phyloP scores from a whole-genome alignment of 2,888 invertebrate species.

The Venustoraphidia nigricollis region DNA sequence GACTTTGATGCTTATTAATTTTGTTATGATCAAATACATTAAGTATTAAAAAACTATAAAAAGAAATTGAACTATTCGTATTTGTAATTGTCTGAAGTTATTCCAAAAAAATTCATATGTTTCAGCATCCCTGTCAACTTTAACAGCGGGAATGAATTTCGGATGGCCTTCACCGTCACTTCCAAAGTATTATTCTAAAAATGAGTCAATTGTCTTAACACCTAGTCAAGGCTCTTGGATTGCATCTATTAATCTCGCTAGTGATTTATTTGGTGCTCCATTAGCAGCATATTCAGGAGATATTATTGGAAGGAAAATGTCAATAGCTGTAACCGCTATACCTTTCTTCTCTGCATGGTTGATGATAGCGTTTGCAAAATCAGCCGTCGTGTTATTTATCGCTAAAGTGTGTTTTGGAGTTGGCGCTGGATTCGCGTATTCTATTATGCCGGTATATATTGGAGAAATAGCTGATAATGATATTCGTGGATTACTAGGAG shows the following conservation, averaged over 20 bases:
- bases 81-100: too few relatives aligned
- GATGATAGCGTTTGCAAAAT: conserved; percentile 35
- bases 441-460: conserved; percentile 37
- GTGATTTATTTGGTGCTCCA: conserved; percentile 44
- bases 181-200: conserved; percentile 28
- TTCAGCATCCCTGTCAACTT: conserved; percentile 20
- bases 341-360: conserved; percentile 44
- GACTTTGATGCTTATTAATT: too few relatives aligned
- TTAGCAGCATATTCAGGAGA: conserved; percentile 46
- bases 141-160: conserved; percentile 22
- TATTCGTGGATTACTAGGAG: conserved; percentile 41
- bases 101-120: background rate
- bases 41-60: too few relatives aligned
- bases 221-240: conserved; percentile 41
- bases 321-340: conserved; percentile 38
- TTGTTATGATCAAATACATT: too few relatives aligned
- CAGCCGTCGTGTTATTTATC: conserved; percentile 34
- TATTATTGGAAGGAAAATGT: conserved; percentile 41
- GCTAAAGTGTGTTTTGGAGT: conserved; percentile 35
- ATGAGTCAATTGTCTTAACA: conserved; percentile 33
- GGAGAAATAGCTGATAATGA: conserved; percentile 41
- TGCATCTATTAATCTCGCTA: conserved; percentile 47
- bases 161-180: conserved; percentile 46
- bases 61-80: too few relatives aligned
- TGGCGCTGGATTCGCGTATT: conserved; percentile 30